phyloP scores from a whole-genome alignment of 2,113 vertebrate species.

The Microcebus jonahi region DNA sequence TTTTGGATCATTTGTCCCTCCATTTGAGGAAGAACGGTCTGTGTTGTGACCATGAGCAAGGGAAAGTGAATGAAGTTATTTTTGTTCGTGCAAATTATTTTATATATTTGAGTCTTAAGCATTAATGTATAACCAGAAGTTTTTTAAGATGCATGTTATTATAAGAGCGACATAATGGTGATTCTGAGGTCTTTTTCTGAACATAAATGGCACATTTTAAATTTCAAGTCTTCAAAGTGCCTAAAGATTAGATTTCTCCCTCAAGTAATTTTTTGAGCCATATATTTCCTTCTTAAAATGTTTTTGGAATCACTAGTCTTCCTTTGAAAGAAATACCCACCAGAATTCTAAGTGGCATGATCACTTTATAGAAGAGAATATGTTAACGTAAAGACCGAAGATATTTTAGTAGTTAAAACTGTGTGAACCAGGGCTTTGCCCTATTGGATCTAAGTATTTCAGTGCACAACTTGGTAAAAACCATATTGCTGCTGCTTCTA shows the following conservation, averaged over 20 bases:
- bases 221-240: conserved; percentile 85
- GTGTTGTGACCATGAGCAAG: conserved; percentile 59
- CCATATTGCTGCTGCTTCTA: conserved; percentile 76
- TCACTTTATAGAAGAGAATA: conserved; percentile 65
- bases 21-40: conserved; percentile 58
- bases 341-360: conserved; percentile 69
- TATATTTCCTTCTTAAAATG: conserved; percentile 78
- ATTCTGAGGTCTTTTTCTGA: conserved; percentile 81
- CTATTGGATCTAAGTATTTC: conserved; percentile 68
- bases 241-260: conserved; percentile 81
- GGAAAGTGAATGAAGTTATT: conserved; percentile 72
- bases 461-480: conserved; percentile 71
- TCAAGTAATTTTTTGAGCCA: conserved; percentile 76
- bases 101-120: conserved; percentile 76
- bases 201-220: conserved; percentile 84
- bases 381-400: conserved; percentile 64
- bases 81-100: conserved; percentile 79
- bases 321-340: conserved; percentile 73
- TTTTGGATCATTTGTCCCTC: conserved; percentile 64
- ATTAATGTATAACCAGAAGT: conserved; percentile 74
- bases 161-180: conserved; percentile 74
- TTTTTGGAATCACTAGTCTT: conserved; percentile 83
- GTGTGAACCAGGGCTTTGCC: conserved; percentile 55
- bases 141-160: conserved; percentile 74
- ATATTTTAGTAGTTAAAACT: conserved; percentile 57